Evolutionary conservation across 2,888 invertebrate species (phyloP).

Genomic region (Netelia fuscicornis): DNA sequence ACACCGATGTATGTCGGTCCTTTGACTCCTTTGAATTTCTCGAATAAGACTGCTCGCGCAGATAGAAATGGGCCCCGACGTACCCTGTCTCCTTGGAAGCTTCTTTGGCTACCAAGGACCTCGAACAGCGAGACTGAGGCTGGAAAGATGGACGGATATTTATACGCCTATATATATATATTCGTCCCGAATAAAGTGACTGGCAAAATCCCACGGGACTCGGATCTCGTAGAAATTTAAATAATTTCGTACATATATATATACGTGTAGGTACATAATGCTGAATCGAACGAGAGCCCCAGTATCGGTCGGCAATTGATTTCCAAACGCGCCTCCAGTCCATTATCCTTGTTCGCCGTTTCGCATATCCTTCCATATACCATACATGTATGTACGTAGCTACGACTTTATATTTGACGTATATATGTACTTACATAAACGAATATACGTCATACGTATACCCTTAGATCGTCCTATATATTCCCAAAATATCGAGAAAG

Average conservation of each 20-base stretch:
- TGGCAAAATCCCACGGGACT: slow-evolving; percentile 55
- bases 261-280: slow-evolving; percentile 4
- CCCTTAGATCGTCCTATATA: slow-evolving; percentile 3
- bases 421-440: slow-evolving; percentile 1
- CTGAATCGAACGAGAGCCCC: slow-evolving; percentile 33
- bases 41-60: slow-evolving; percentile 34
- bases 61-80: slow-evolving; percentile 51
- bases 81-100: slow-evolving; percentile 15
- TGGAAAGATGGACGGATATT: slow-evolving; percentile 10
- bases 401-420: slow-evolving; percentile 4
- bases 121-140: slow-evolving; percentile 42
- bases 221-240: slow-evolving; percentile 58
- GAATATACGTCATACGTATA: not conserved
- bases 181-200: slow-evolving; percentile 57
- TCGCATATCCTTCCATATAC: not conserved
- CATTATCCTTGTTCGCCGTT: slow-evolving; percentile 55
- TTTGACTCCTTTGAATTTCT: slow-evolving; percentile 65
- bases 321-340: slow-evolving; percentile 41
- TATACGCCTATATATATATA: not conserved
- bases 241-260: slow-evolving; percentile 54
- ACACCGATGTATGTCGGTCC: slow-evolving; percentile 42
- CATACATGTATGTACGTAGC: slow-evolving; percentile 10
- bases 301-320: slow-evolving; percentile 62
- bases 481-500: slow-evolving; percentile 41
- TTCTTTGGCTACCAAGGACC: slow-evolving; percentile 26